Evolutionary conservation across 2,113 vertebrate species (phyloP).

Genomic region (Carlito syrichta): DNA sequence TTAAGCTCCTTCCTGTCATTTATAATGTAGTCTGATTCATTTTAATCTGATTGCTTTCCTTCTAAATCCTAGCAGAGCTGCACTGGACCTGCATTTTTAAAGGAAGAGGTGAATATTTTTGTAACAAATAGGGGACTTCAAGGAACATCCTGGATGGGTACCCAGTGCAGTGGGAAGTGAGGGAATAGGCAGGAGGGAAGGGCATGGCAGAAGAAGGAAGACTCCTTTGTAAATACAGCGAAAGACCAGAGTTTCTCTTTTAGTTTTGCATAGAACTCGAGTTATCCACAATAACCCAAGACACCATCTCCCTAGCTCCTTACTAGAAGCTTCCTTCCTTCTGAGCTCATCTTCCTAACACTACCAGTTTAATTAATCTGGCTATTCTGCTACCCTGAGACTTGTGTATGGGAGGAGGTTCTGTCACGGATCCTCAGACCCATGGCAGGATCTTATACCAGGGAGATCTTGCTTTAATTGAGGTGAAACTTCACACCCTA

Average conservation of each 20-base stretch:
- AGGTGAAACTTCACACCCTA: not conserved
- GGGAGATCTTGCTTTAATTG: not conserved
- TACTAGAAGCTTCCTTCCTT: too few relatives aligned
- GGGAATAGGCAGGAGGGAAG: not conserved
- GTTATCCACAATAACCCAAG: not conserved
- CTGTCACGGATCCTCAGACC: not conserved
- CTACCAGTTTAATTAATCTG: not conserved
- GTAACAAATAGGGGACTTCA: not conserved
- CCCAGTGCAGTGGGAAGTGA: not conserved
- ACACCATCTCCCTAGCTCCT: not conserved
- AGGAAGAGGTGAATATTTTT: slow-evolving; percentile 9
- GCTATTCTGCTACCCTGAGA: not conserved
- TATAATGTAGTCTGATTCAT: not conserved
- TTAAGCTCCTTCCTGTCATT: not conserved
- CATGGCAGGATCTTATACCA: not conserved
- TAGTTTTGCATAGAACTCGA: not conserved
- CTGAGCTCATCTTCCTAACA: not conserved
- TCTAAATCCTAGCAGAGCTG: not conserved
- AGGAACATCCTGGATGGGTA: not conserved
- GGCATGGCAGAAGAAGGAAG: not conserved
- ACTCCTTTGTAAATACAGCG: not conserved
- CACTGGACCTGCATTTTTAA: not conserved
- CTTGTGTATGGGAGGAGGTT: not conserved
- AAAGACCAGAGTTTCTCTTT: not conserved
- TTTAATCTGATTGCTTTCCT: slow-evolving; percentile 35